phyloP scores from a whole-genome alignment of 2,797 vertebrate genomes.

The Sebastes trivittatus region DNA sequence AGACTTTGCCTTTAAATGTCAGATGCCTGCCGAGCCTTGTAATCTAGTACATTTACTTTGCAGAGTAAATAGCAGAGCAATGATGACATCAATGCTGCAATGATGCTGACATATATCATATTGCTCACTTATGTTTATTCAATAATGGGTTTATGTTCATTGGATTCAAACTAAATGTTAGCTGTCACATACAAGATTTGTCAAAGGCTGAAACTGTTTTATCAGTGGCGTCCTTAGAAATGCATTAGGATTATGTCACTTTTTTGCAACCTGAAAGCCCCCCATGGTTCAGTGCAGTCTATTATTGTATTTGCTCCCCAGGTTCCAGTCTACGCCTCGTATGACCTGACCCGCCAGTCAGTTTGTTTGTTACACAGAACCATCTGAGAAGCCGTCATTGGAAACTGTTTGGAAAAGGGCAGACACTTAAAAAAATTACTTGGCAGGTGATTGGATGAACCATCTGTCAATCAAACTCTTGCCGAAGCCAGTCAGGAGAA shows the following conservation, averaged over 20 bases:
- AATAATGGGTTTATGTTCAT: neutral
- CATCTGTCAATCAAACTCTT: too few relatives aligned
- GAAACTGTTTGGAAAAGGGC: too few relatives aligned
- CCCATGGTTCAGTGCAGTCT: neutral
- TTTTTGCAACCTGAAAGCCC: neutral
- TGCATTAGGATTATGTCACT: neutral
- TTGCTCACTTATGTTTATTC: neutral
- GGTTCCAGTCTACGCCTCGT: neutral
- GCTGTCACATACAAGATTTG: neutral
- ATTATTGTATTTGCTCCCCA: neutral
- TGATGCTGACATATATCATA: neutral
- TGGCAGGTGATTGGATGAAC: too few relatives aligned
- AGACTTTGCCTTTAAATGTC: conserved; percentile 4
- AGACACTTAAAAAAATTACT: too few relatives aligned
- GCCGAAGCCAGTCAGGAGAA: too few relatives aligned
- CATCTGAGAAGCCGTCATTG: too few relatives aligned
- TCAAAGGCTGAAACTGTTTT: neutral
- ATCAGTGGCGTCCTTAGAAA: neutral
- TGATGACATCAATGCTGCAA: neutral
- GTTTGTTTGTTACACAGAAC: too few relatives aligned
- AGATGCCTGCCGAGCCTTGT: neutral
- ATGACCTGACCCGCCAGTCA: neutral
- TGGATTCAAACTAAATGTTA: neutral
- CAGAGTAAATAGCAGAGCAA: conserved; percentile 4
- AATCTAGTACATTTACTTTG: neutral